phyloP scores from a whole-genome alignment of 2,888 invertebrate species.

The Iselma pallidipennis region DNA sequence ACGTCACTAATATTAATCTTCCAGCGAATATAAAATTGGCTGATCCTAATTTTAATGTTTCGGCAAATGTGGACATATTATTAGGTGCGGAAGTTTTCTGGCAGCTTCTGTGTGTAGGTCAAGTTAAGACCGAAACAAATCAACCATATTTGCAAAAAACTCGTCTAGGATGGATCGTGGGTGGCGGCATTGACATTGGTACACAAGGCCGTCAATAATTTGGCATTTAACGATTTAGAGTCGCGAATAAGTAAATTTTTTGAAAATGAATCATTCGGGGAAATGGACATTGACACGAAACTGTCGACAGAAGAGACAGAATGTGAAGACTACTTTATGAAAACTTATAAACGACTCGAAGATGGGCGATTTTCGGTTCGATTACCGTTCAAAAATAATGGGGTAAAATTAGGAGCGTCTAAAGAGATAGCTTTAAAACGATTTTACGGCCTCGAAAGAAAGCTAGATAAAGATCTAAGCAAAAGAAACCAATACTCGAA shows the following conservation, averaged over 20 bases:
- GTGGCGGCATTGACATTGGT: too few relatives aligned
- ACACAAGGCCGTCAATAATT: too few relatives aligned
- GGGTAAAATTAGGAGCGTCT: constrained; percentile 15
- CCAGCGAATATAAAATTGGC: too few relatives aligned
- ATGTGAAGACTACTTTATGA: constrained; percentile 11
- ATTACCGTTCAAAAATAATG: constrained; percentile 15
- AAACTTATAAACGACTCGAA: constrained; percentile 5
- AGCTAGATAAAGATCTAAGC: constrained; percentile 1
- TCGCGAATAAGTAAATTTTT: too few relatives aligned
- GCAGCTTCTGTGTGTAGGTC: constrained; percentile 6
- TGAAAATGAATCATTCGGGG: too few relatives aligned
- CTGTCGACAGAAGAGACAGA: constrained; percentile 3
- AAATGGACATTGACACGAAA: too few relatives aligned
- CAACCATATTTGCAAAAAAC: constrained; percentile 14
- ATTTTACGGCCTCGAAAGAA: constrained; percentile 16
- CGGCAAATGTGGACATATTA: too few relatives aligned
- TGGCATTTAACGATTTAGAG: too few relatives aligned
- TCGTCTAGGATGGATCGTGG: neutral
- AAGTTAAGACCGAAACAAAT: constrained; percentile 3
- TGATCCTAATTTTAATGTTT: too few relatives aligned
- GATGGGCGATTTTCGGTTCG: constrained; percentile 16
- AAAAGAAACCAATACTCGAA: neutral
- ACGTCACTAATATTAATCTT: too few relatives aligned
- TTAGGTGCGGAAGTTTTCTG: too few relatives aligned
- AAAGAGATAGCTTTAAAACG: constrained; percentile 9